Percentiles rank a stretch among this genome's conserved stretches.
These are phyloP conservation scores for Stegastes partitus DNA, from an alignment of 2,113 vertebrate species.

Conservation along the genomic window DNA sequence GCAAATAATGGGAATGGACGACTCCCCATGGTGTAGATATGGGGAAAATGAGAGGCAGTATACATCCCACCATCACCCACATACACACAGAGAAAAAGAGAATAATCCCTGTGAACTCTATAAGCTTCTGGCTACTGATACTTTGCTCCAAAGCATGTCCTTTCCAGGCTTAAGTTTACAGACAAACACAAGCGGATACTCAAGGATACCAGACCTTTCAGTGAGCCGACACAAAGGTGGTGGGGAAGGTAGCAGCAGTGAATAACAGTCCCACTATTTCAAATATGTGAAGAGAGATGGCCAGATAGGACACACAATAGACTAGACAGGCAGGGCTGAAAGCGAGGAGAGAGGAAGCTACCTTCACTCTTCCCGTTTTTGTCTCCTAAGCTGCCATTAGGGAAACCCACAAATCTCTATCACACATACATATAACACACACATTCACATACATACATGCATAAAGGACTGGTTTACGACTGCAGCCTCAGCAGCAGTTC, in stretches of 20 bases:
- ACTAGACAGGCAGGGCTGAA: slow-evolving; percentile 23
- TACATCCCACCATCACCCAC: slow-evolving; percentile 24
- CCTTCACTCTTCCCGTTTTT: slow-evolving; percentile 44
- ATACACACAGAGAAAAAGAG: slow-evolving; percentile 16
- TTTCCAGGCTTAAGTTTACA: background rate
- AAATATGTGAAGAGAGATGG: slow-evolving; percentile 57
- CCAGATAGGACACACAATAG: slow-evolving; percentile 59
- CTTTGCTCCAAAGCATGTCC: background rate
- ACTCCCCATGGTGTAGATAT: slow-evolving; percentile 61
- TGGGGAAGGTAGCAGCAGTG: background rate
- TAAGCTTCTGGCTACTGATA: slow-evolving; percentile 7
- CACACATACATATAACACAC: background rate
- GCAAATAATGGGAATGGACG: slow-evolving; percentile 59
- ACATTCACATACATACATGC: background rate
- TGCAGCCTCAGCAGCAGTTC: slow-evolving; percentile 52
- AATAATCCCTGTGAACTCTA: slow-evolving; percentile 10
- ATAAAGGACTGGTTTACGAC: background rate
- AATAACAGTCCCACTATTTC: slow-evolving; percentile 17
- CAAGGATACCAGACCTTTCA: slow-evolving; percentile 11
- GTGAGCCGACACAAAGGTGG: slow-evolving; percentile 13
- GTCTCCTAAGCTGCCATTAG: slow-evolving; percentile 21
- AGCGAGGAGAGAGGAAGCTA: slow-evolving; percentile 28
- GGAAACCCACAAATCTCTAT: slow-evolving; percentile 15
- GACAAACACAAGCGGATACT: slow-evolving; percentile 7
- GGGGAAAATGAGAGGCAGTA: slow-evolving; percentile 37